Conservation (phyloP, 1,140 invertebrate genomes). For the Zaprionus lachaisei region DNA sequence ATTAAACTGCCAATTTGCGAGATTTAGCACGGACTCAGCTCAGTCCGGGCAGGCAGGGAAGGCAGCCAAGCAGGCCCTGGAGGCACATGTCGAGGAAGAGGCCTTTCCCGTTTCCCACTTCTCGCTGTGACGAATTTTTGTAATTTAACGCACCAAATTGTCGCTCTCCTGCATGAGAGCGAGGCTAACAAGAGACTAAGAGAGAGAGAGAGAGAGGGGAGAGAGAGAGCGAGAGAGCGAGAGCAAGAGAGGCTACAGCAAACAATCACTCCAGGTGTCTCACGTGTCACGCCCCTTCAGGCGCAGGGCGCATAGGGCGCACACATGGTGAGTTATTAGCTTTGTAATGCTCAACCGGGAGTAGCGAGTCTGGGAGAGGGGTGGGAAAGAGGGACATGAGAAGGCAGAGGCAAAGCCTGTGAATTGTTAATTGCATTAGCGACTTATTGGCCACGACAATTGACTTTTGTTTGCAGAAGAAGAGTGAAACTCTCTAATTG, state of each 20-base stretch:
- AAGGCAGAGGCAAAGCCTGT: slow-evolving; percentile 33
- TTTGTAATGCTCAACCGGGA: background rate
- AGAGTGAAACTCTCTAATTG: slow-evolving; percentile 54
- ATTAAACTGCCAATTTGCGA: slow-evolving; percentile 78
- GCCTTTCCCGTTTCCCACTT: slow-evolving; percentile 18
- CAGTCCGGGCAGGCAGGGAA: background rate
- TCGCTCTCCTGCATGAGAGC: slow-evolving; percentile 24
- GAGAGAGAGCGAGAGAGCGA: background rate
- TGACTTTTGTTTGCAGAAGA: slow-evolving; percentile 67
- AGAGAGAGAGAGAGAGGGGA: background rate
- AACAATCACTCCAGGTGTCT: slow-evolving; percentile 84
- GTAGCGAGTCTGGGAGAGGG: background rate
- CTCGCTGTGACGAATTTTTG: slow-evolving; percentile 70
- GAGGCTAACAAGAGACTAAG: background rate
- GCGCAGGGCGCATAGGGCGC: slow-evolving; percentile 12
- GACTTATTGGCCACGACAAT: slow-evolving; percentile 73
- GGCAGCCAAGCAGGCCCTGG: slow-evolving; percentile 30
- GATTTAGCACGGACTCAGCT: slow-evolving; percentile 59
- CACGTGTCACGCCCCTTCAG: slow-evolving; percentile 78
- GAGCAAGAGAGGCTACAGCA: slow-evolving; percentile 22
- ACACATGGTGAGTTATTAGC: slow-evolving; percentile 64
- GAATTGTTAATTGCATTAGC: slow-evolving; percentile 82
- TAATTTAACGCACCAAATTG: slow-evolving; percentile 84
- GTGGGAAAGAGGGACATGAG: background rate
- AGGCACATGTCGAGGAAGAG: slow-evolving; percentile 25